Evolutionary conservation across 2,797 vertebrate genomes (phyloP).

Genomic region (Sebastolobus altivelis): DNA sequence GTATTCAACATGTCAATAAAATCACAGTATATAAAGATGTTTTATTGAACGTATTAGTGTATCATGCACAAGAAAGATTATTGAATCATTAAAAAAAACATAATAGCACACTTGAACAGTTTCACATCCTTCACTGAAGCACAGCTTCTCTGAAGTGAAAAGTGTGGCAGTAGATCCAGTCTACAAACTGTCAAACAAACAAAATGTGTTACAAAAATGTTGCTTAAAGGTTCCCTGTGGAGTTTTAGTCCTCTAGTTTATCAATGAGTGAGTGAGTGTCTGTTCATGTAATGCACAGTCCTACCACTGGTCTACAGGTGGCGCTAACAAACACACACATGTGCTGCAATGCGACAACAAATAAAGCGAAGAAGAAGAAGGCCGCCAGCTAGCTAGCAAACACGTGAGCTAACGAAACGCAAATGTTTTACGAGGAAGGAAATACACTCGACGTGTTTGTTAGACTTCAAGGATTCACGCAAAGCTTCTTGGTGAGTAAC

Average conservation of each 20-base stretch:
- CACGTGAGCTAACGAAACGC: neutral
- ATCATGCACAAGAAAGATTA: slow-evolving; percentile 31
- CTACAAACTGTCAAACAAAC: slow-evolving; percentile 18
- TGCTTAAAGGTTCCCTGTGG: neutral
- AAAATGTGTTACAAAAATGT: neutral
- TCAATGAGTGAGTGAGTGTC: neutral
- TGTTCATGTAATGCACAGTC: neutral
- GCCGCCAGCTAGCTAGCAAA: too few species aligned
- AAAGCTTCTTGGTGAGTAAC: neutral
- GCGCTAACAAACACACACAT: neutral
- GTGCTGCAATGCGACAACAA: neutral
- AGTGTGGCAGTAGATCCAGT: slow-evolving; percentile 40
- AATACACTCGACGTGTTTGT: neutral
- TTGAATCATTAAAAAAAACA: neutral
- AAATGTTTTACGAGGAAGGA: neutral
- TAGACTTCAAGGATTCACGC: neutral
- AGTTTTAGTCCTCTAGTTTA: neutral
- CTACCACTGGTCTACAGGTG: slow-evolving; percentile 15
- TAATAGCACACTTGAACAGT: neutral
- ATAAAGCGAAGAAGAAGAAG: neutral
- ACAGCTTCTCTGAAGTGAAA: slow-evolving; percentile 52
- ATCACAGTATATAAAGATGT: slow-evolving; percentile 1
- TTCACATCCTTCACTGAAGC: slow-evolving; percentile 55
- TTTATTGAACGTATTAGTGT: slow-evolving; percentile 8
- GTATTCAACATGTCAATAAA: neutral